Base-by-base conservation (phyloP, 2,888 invertebrate species). In the Byasa hedistus region DNA sequence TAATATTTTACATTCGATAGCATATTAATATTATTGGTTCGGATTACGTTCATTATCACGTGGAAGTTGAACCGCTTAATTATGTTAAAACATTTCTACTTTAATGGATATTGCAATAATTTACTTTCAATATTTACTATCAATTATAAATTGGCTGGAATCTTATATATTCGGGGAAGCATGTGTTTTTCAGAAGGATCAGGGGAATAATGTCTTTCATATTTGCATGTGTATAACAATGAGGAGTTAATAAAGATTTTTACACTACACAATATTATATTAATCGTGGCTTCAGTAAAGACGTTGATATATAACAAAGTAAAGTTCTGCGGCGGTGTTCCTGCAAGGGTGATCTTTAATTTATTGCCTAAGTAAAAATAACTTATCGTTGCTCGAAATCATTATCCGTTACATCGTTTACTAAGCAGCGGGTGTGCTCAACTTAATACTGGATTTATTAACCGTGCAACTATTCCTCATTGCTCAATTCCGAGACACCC, bases 371-470 rank as follows among this genome's bases (percentile, higher is more conserved):
- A 54, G 22, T 54, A 54, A 54, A 15, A 15, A 54, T 15, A 54
- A 54, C 23, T 52, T 52, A 51, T 3, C n/a, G 12, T 80, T 79
- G n/a, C 44, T 44, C 27, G 24, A 15, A 58, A 62, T 66, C 58
- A 61, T 66, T 62, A 65, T 66, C 74, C 77, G 75, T 75, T 78
- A 79, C 79, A 73, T 70, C 74, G 71, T 73, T 74, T 75, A 79
- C 80, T 76, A 83, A 75, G 68, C 79, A 72, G 73, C 78, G 76
- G 83, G 82, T 70, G 77, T 62, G 58, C 62, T 44, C 22, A 44
- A 54, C 52, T 57, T 63, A 63, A 44, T 64, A 57, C 57, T 57
- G 44, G 52, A 62, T 61, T 61, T 61, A 66, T 57, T 54, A 62
- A 61, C 54, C 21, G 39, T 39, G 39, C 22, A 27, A 54, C 65